Evolutionary conservation across 2,113 vertebrate genomes (phyloP), one percentile per base, ranked within the genome.

Genomic region (Myotis lucifugus): DNA sequence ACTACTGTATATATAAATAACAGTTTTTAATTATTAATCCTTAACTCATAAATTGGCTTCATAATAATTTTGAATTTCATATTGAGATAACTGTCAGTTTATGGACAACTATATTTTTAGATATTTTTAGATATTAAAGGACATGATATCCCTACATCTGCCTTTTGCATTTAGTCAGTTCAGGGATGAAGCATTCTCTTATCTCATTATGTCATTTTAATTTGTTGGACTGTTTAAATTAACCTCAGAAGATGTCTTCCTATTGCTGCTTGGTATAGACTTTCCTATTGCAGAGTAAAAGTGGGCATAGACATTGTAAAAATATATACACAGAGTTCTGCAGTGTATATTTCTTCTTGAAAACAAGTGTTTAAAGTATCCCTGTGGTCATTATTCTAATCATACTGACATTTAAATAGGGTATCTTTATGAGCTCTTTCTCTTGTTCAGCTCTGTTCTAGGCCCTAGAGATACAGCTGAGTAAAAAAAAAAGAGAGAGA

Each of bases 231-330:
- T 46, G 17, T 27, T 76, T 77, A 73, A 42, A 54, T 74, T 86
- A 88, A 72, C n/a, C 25, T 94, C 54, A 92, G 42, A 83, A 93
- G 29, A 25, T 11, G 69, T 73, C 12, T 59, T 76, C 52, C 10
- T 79, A 88, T 93, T 84, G 25, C 72, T 88, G 5, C 86, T 95
- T 90, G 70, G n/a, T 32, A 50, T 34, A 88, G 46, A 8, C 10
- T 78, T 72, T 25, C 37, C 92, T 72, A 19, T 34, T 92, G 29
- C 46, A 72, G 52, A 82, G 13, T 85, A 69, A 50, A 88, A 32
- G 81, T 85, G 32, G 37, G 48, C 46, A 52, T 77, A n/a, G 85
- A 52, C 21, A 32, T 18, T 85, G 10, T 92, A 50, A 90, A 88
- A 85, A 69, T 29, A 6, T 8, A 25, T 8, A 25, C 14, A 14